phyloP scores from a whole-genome alignment of 2,888 invertebrate species.

The Brenthis daphne region DNA sequence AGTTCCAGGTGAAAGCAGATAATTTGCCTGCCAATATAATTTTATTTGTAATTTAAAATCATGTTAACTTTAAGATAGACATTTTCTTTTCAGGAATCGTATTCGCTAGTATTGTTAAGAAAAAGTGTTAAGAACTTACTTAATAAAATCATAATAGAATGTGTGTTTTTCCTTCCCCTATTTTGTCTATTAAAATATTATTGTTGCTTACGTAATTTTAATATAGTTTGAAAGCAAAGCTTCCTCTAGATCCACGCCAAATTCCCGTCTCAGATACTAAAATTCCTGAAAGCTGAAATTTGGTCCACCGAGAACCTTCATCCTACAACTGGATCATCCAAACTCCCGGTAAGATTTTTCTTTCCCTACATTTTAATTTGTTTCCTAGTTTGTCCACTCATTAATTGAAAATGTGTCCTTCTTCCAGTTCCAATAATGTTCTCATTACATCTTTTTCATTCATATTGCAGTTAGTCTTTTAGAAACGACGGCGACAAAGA shows the following conservation, averaged over 20 bases:
- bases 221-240: constrained; percentile 49
- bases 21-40: constrained; percentile 61
- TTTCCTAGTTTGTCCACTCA: constrained; percentile 64
- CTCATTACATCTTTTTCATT: background rate
- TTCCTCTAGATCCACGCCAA: constrained; percentile 78
- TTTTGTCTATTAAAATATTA: constrained; percentile 34
- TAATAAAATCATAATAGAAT: constrained; percentile 71
- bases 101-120: constrained; percentile 79
- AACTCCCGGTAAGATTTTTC: constrained; percentile 77
- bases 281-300: constrained; percentile 72
- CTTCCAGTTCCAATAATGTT: constrained; percentile 27
- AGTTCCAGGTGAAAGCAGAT: constrained; percentile 61
- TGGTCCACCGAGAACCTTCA: constrained; percentile 76
- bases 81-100: constrained; percentile 74
- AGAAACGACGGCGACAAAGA: constrained; percentile 1
- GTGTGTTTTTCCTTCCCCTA: constrained; percentile 50
- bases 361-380: constrained; percentile 75
- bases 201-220: constrained; percentile 38
- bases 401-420: constrained; percentile 33
- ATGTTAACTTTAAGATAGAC: constrained; percentile 73
- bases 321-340: constrained; percentile 79
- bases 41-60: constrained; percentile 71
- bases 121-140: constrained; percentile 74
- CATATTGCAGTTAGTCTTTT: background rate
- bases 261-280: constrained; percentile 74